phyloP scores from a whole-genome alignment of 2,113 vertebrate species.

The Mus pahari region DNA sequence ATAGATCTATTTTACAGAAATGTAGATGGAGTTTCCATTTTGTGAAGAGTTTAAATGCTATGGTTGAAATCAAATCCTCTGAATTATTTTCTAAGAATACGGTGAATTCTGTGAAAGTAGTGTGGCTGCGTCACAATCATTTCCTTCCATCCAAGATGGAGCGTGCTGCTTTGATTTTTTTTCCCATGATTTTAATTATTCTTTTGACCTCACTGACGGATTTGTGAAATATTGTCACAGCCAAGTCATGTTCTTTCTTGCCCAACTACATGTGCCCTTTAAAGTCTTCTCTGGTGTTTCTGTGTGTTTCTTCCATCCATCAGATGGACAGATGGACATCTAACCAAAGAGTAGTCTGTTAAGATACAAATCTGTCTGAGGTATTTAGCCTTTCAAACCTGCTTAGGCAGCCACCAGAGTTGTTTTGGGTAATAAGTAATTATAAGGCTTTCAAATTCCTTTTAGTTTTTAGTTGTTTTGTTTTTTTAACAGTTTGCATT shows the following conservation, averaged over 20 bases:
- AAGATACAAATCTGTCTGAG: neutral
- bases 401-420: neutral
- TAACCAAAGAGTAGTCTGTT: neutral
- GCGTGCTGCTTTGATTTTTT: neutral
- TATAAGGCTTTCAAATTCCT: conserved; percentile 13
- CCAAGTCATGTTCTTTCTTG: neutral
- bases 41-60: neutral
- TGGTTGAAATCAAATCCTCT: conserved; percentile 33
- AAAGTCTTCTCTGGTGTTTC: neutral
- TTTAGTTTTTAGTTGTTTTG: neutral
- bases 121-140: neutral
- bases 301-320: neutral
- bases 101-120: neutral
- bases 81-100: conserved; percentile 37
- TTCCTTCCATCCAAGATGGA: neutral
- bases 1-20: conserved; percentile 46
- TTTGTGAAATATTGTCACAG: neutral
- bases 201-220: neutral
- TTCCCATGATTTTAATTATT: neutral
- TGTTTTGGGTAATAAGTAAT: neutral
- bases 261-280: neutral
- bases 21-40: neutral
- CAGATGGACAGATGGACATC: neutral
- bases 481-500: neutral
- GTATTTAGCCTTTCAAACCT: neutral